These are phyloP conservation scores for Fregetta grallaria DNA, from an alignment of 2,113 vertebrate species.

Conservation along the genomic window DNA sequence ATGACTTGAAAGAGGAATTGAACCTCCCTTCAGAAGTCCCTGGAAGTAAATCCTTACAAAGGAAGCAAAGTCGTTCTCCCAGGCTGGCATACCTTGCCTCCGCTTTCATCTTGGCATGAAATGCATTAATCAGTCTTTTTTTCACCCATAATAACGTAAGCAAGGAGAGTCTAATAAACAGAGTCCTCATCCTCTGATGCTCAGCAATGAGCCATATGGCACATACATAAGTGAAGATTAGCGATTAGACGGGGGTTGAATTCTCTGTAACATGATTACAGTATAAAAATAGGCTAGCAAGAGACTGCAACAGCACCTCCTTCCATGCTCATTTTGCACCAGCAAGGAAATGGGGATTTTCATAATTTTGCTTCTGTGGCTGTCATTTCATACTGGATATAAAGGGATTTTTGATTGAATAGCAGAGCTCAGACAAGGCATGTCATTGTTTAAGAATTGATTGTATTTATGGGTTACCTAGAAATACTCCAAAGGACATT, in stretches of 20 bases:
- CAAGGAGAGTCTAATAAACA: not conserved
- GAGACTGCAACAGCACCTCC: not conserved
- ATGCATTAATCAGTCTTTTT: not conserved
- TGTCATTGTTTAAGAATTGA: not conserved
- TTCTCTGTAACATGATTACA: not conserved
- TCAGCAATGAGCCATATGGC: not conserved
- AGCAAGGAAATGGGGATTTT: not conserved
- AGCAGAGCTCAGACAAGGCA: not conserved
- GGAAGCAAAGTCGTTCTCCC: not conserved
- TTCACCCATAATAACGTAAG: not conserved
- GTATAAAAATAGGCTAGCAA: not conserved
- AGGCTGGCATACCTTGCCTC: not conserved
- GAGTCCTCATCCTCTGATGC: not conserved
- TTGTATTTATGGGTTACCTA: not conserved
- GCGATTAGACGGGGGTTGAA: not conserved
- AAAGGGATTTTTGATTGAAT: not conserved
- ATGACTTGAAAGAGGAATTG: constrained; percentile 8
- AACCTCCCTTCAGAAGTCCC: not conserved
- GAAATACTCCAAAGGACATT: not conserved
- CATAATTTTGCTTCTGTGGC: not conserved
- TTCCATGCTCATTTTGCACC: not conserved
- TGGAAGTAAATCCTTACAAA: not conserved
- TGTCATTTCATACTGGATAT: not conserved
- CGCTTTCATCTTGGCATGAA: not conserved
- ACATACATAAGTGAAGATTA: not conserved